Evolutionary conservation across 2,888 invertebrate genomes (phyloP), one percentile per base, ranked within the genome.

Genomic region (Pollenia labialis): DNA sequence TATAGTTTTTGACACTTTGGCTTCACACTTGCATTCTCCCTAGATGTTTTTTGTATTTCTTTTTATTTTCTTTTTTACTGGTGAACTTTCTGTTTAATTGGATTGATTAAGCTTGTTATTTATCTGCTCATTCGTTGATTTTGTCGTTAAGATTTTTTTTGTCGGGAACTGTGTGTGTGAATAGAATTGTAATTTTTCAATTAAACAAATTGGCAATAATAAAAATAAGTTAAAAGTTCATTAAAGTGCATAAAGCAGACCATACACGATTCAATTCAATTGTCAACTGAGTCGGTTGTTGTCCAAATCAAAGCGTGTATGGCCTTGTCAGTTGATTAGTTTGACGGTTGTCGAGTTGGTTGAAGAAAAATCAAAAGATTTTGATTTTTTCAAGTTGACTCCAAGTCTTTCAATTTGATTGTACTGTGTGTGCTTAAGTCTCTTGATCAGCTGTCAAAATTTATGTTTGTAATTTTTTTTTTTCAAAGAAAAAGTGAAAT

Each of bases 151-250:
- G 68, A 69, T 68, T 77, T 77, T 56, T 64, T 77, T n/a, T n/a
- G n/a, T n/a, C n/a, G n/a, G n/a, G n/a, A 76, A 62, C 18, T 72
- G 74, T 71, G 86, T 76, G 83, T 69, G 82, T 75, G 74, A 52
- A 74, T 62, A 71, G 79, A 80, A 83, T 72, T 81, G 83, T 74
- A 84, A 87, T 87, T 87, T 87, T 87, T 84, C 84, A 87, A 87
- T 87, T 87, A 87, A 87, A 84, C 72, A 84, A 84, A 87, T 84
- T 87, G 68, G 81, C 76, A 76, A 60, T 46, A 83, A 87, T 87
- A 81, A 83, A 74, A 69, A 42, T 68, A 74, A 80, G 75, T 71
- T 71, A 56, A 87, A 68, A 86, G 86, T 76, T 83, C 80, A 66
- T 75, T 64, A 58, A 75, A 80, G 75, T 82, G 64, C 56, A 69